These are phyloP conservation scores for Acanthochromis polyacanthus DNA, from an alignment of 2,113 vertebrate genomes.

Conservation along the genomic window DNA sequence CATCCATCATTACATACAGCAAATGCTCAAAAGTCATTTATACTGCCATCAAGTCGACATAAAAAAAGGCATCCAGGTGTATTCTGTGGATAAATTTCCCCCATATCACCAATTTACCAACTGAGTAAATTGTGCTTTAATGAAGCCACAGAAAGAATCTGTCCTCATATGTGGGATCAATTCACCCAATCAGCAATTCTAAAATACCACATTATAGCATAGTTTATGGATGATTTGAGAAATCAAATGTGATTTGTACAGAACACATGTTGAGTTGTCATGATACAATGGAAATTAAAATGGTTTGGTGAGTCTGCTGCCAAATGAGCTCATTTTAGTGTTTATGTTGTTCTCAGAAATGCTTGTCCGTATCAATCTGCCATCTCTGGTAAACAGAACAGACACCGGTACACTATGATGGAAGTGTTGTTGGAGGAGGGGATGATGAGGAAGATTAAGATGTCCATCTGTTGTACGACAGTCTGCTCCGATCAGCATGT, in stretches of 20 bases:
- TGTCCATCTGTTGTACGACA: constrained; percentile 64
- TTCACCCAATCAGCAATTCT: neutral
- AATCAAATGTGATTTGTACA: neutral
- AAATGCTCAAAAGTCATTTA: too few species aligned
- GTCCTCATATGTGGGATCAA: neutral
- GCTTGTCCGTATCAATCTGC: constrained; percentile 6
- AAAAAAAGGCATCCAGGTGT: too few species aligned
- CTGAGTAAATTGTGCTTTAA: too few species aligned
- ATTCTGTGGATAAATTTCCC: too few species aligned
- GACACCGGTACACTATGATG: constrained; percentile 15
- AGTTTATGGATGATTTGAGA: neutral
- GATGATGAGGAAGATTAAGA: constrained; percentile 70
- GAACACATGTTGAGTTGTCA: neutral
- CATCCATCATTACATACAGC: too few species aligned
- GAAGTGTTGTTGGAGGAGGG: constrained; percentile 51
- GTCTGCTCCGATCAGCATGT: constrained; percentile 39
- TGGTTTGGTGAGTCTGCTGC: neutral
- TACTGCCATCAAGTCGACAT: too few species aligned
- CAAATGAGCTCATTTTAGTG: constrained; percentile 21
- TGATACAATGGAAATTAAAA: neutral
- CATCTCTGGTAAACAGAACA: constrained; percentile 34
- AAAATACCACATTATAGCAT: neutral
- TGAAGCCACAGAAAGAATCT: neutral
- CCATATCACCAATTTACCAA: too few species aligned
- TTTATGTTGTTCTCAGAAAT: constrained; percentile 2